Percentiles rank a stretch among this genome's conserved stretches.
These are phyloP conservation scores for Lycia hirtaria DNA, from an alignment of 2,888 invertebrate species.

Conservation along the genomic window DNA sequence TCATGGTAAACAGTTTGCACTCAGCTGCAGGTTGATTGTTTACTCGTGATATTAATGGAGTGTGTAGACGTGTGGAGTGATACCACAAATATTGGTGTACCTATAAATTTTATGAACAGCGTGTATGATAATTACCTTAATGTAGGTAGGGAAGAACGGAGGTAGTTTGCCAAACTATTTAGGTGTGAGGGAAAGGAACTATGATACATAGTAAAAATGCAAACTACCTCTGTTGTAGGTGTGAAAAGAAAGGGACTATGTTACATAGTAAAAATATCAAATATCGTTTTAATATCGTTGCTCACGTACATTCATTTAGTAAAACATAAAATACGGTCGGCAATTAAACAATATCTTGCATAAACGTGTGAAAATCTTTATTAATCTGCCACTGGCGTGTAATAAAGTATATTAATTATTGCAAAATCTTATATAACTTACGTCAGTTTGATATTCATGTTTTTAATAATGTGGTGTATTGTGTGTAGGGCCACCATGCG, in stretches of 20 bases:
- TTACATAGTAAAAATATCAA: too few relatives aligned
- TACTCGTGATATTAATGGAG: constrained; percentile 16
- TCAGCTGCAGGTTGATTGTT: constrained; percentile 17
- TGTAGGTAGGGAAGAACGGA: too few relatives aligned
- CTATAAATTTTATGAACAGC: background rate
- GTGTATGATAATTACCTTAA: too few relatives aligned
- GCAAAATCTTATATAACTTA: background rate
- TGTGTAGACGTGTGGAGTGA: constrained; percentile 7
- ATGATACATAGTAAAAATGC: too few relatives aligned
- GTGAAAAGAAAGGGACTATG: too few relatives aligned
- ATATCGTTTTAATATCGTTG: too few relatives aligned
- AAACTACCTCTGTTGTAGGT: too few relatives aligned
- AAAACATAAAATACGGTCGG: background rate
- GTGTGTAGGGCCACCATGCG: too few relatives aligned
- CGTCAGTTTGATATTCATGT: background rate
- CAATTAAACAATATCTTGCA: constrained; percentile 20
- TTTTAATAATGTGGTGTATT: too few relatives aligned
- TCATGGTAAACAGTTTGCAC: constrained; percentile 18
- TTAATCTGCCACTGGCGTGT: background rate
- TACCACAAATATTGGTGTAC: background rate
- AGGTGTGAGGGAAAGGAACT: too few relatives aligned
- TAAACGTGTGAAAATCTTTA: constrained; percentile 14
- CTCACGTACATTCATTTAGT: background rate
- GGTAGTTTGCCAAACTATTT: too few relatives aligned
- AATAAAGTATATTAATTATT: background rate